Evolutionary conservation across 2,888 invertebrate genomes (phyloP).

Genomic region (Ramazzottius varieornatus): DNA sequence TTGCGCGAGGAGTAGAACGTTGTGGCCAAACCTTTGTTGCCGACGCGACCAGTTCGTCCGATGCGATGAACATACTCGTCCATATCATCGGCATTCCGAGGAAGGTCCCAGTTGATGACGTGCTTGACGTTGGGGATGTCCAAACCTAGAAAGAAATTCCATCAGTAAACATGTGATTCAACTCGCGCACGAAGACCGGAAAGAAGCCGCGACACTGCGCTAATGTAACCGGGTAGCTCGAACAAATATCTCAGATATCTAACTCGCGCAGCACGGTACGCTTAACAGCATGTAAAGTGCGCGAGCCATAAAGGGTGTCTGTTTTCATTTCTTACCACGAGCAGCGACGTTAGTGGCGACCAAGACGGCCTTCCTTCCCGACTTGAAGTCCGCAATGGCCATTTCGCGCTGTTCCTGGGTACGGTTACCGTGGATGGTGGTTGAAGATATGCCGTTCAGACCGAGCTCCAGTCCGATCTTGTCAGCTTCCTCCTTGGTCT

Average conservation of each 20-base stretch:
- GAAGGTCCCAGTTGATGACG: slow-evolving; percentile 28
- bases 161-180: too few species aligned
- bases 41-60: slow-evolving; percentile 28
- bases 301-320: not conserved
- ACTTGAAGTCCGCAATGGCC: slow-evolving; percentile 50
- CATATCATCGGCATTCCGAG: slow-evolving; percentile 16
- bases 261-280: too few species aligned
- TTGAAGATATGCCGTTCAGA: slow-evolving; percentile 4
- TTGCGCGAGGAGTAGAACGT: slow-evolving; percentile 39
- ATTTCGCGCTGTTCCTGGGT: slow-evolving; percentile 43
- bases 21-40: slow-evolving; percentile 25
- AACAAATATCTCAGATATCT: too few species aligned
- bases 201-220: too few species aligned
- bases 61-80: slow-evolving; percentile 29
- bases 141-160: slow-evolving; percentile 18
- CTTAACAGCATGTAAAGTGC: too few species aligned
- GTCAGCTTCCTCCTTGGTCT: slow-evolving; percentile 24
- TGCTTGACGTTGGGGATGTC: slow-evolving; percentile 49
- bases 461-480: not conserved
- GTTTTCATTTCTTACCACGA: slow-evolving; percentile 39
- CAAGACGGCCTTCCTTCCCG: slow-evolving; percentile 44
- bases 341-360: slow-evolving; percentile 88
- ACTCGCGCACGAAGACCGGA: not conserved
- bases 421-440: slow-evolving; percentile 28
- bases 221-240: too few species aligned